Evolutionary conservation across 2,888 invertebrate genomes (phyloP).

Genomic region (Julus scanicus): DNA sequence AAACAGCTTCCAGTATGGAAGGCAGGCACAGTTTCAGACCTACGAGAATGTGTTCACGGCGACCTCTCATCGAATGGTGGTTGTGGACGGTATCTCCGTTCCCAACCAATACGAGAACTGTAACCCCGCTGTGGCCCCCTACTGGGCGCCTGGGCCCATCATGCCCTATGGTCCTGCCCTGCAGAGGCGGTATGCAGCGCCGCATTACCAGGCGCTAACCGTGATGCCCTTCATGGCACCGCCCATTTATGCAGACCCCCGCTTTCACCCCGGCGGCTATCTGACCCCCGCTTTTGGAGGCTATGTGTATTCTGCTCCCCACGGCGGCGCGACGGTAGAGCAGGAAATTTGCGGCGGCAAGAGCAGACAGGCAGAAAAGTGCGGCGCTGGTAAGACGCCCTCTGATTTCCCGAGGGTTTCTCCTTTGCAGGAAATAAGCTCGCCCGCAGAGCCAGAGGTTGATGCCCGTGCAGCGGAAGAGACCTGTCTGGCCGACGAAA

Average conservation of each 20-base stretch:
- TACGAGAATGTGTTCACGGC: constrained; percentile 52
- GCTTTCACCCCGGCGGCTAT: constrained; percentile 26
- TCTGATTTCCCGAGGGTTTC: background rate
- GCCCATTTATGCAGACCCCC: background rate
- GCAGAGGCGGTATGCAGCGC: background rate
- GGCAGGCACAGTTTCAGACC: background rate
- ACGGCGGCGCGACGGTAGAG: background rate
- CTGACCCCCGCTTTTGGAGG: background rate
- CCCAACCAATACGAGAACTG: constrained; percentile 17
- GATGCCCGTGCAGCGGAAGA: background rate
- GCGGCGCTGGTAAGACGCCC: constrained; percentile 1
- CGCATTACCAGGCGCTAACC: background rate
- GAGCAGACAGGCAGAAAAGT: constrained; percentile 32
- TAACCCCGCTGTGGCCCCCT: background rate
- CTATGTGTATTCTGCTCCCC: background rate
- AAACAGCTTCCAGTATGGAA: background rate
- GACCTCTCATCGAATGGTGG: constrained; percentile 36
- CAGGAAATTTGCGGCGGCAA: background rate
- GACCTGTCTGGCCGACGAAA: background rate
- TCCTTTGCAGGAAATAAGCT: background rate
- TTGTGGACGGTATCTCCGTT: constrained; percentile 22
- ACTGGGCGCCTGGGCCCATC: constrained; percentile 5
- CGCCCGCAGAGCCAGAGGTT: background rate
- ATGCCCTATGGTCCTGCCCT: constrained; percentile 16
- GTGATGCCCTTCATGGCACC: constrained; percentile 26